A percentile compares a stretch with the other conserved stretches of the same genome.
Evolutionary conservation across 2,888 invertebrate species (phyloP).

Genomic region (Aphidius colemani): DNA sequence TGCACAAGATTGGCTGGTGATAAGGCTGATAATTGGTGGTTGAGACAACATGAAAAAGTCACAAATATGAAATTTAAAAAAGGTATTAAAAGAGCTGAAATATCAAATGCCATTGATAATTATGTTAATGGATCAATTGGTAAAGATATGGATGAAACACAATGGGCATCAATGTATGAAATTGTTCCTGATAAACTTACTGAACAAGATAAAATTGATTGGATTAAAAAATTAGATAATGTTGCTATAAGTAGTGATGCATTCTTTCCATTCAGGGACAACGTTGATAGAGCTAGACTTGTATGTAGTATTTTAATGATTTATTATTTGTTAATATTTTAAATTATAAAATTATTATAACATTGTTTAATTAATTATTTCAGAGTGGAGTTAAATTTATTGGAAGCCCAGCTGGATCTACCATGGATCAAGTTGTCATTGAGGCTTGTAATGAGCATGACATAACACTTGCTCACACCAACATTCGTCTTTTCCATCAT

Average conservation of each 20-base stretch:
- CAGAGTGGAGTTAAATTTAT: slow-evolving; percentile 95
- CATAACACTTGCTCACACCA: slow-evolving; percentile 87
- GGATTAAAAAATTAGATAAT: slow-evolving; percentile 73
- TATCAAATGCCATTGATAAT: slow-evolving; percentile 94
- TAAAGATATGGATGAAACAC: slow-evolving; percentile 79
- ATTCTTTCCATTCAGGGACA: slow-evolving; percentile 98
- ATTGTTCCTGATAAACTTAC: slow-evolving; percentile 74
- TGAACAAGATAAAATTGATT: slow-evolving; percentile 69
- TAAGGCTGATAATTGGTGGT: slow-evolving; percentile 98
- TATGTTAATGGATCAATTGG: slow-evolving; percentile 91
- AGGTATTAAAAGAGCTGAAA: slow-evolving; percentile 87
- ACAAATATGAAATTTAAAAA: slow-evolving; percentile 81
- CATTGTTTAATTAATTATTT: slow-evolving; percentile 45
- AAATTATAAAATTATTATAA: slow-evolving; percentile 8
- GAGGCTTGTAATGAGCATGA: slow-evolving; percentile 90
- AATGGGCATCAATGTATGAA: slow-evolving; percentile 78
- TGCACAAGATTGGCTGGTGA: slow-evolving; percentile 96
- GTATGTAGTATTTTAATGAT: slow-evolving; percentile 61
- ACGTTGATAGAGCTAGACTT: slow-evolving; percentile 89
- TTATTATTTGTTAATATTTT: slow-evolving; percentile 11
- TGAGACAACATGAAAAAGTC: slow-evolving; percentile 89
- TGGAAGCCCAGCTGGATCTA: slow-evolving; percentile 92
- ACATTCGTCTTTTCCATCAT: slow-evolving; percentile 92
- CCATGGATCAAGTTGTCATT: slow-evolving; percentile 87
- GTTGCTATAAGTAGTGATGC: slow-evolving; percentile 94